These are phyloP conservation scores for Actinia tenebrosa DNA, from an alignment of 64 coral and sea anemone species.

Conservation along the genomic window DNA sequence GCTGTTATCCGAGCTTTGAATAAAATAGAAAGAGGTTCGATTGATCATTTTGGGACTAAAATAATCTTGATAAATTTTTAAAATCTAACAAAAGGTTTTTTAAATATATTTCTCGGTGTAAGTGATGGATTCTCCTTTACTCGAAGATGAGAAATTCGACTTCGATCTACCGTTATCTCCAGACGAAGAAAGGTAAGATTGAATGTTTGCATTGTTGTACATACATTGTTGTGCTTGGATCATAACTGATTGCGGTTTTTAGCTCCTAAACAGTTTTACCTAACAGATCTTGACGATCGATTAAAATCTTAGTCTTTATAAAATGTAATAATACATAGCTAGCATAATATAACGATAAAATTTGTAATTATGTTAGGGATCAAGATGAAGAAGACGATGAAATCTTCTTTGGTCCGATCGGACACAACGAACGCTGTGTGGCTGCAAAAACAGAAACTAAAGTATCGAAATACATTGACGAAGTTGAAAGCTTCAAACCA, in stretches of 20 bases:
- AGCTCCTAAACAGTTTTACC: neutral
- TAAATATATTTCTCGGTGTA: neutral
- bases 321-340: neutral
- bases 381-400: constrained; percentile 78
- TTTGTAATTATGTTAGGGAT: neutral
- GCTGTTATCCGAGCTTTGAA: neutral
- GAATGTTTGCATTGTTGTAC: no score
- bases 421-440: constrained; percentile 76
- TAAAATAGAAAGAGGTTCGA: neutral
- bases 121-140: constrained; percentile 20
- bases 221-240: no score
- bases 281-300: neutral
- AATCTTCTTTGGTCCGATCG: constrained; percentile 84
- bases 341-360: neutral
- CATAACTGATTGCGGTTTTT: neutral
- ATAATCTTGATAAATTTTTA: neutral
- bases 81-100: neutral
- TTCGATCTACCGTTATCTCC: constrained; percentile 78
- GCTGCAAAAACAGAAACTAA: constrained; percentile 44
- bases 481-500: constrained; percentile 52
- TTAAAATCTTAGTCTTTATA: neutral
- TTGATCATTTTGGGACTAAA: neutral
- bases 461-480: constrained; percentile 8
- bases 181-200: constrained; percentile 47
- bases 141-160: constrained; percentile 87